Evolutionary conservation across 1,140 invertebrate genomes (phyloP), one percentile per base, ranked within the genome.

Genomic region (Megathymus violae): DNA sequence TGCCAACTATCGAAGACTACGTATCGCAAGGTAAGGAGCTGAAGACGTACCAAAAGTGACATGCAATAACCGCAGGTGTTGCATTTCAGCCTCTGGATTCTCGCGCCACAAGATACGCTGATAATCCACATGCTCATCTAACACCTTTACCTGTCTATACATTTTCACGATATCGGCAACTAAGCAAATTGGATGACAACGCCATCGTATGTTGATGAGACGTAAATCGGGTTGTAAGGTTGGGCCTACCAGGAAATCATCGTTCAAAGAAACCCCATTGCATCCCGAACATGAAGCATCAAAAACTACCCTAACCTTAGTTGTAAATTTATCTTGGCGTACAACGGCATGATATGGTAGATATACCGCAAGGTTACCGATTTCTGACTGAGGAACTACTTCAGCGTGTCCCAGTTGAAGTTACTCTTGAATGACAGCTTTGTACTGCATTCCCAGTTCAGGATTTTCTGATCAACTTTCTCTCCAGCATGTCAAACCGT

Each of bases 341-440:
- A 62, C 34, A n/a, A 70, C 63, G 0, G 46, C 47, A 19, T 70
- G 67, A 41, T 70, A 64, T 6, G 68, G 64, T 27, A 67, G 43
- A 36, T 67, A 67, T 5, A 71, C 38, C 17, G 48, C 60, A 11
- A 41, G 16, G 10, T 41, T 61, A 3, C 3, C n/a, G 31, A 41
- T 43, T 34, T 40, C 16, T 0, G 51, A 56, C 38, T 43, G 13
- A 22, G 34, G 34, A n/a, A 36, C 34, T 7, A 36, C 9, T 36
- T 36, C 34, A 11, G 34, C 34, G n/a, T 36, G 34, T 36, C 34
- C 34, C 34, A 36, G 34, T 36, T 36, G 34, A 36, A 36, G 9
- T 11, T 36, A 36, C 34, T 36, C 34, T 36, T 36, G 34, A 36
- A 36, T 36, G 10, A 36, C 34, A 36, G 34, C 34, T 4, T 36